Base-by-base conservation (phyloP, 1,140 invertebrate genomes). In the Babylonia areolata region DNA sequence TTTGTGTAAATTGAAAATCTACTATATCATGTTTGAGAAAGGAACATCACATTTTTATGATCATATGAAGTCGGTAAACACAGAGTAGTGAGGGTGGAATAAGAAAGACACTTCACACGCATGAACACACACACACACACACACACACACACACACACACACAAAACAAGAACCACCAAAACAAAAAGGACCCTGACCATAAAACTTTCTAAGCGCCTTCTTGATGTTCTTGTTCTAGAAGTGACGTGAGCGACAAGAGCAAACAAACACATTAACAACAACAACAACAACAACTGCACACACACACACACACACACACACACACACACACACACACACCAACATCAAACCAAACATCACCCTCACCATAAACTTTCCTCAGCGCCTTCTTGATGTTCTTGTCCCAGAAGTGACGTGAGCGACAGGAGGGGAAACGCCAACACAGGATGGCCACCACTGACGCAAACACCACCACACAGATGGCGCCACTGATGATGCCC, bases 201-300 rank as follows among this genome's bases (percentile, higher is more conserved):
- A 91, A 46, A 92, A 69, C 85, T 90, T 90, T 37, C 91, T 58
- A 3, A 92, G 78, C 2, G 90, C 86, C n/a, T 87, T 58, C 81
- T 92, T 92, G 64, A 91, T 85, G 84, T 87, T 87, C 80, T 90
- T 88, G 82, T 92, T 90, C 91, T 90, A 92, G 84, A 92, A 92
- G 15, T 88, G 89, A 28, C 91, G 86, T 9, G 91, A 89, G 23
- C 91, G 71, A 40, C 90, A 90, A 11, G 88, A 82, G 9, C 11
- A 42, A n/a, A n/a, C n/a, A n/a, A n/a, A n/a, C n/a, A n/a, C n/a
- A n/a, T n/a, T n/a, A n/a, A n/a, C n/a, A n/a, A n/a, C n/a, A n/a
- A n/a, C n/a, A n/a, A n/a, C n/a, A n/a, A n/a, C n/a, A n/a, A n/a
- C n/a, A n/a, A n/a, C n/a, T n/a, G n/a, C n/a, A n/a, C n/a, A n/a